These are phyloP conservation scores for Alcis repandata DNA, from an alignment of 2,888 invertebrate genomes.

Conservation along the genomic window DNA sequence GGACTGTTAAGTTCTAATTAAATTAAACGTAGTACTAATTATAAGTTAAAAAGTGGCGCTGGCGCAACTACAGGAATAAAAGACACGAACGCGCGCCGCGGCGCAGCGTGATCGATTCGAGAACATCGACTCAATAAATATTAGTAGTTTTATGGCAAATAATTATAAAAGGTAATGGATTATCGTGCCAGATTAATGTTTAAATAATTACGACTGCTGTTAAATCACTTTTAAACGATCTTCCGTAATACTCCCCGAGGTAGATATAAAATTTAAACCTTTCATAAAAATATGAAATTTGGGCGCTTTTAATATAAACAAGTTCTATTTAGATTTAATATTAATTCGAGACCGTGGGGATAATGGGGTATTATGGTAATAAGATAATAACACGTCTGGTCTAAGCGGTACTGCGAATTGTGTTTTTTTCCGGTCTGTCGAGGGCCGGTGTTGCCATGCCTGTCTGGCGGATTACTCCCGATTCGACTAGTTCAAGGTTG, in stretches of 20 bases:
- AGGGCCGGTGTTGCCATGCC: constrained; percentile 72
- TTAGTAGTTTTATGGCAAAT: constrained; percentile 19
- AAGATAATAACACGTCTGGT: constrained; percentile 82
- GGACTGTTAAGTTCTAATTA: constrained; percentile 17
- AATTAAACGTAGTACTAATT: constrained; percentile 19
- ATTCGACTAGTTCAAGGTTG: constrained; percentile 84
- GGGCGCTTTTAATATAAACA: constrained; percentile 14
- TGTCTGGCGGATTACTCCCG: constrained; percentile 69
- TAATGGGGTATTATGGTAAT: constrained; percentile 76
- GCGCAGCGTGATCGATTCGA: constrained; percentile 12
- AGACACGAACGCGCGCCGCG: constrained; percentile 28
- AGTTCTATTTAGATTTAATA: constrained; percentile 40
- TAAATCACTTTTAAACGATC: constrained; percentile 23
- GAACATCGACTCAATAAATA: constrained; percentile 20
- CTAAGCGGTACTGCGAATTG: constrained; percentile 73
- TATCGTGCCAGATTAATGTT: constrained; percentile 24
- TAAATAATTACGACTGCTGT: constrained; percentile 17
- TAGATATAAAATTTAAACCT: constrained; percentile 4
- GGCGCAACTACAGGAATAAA: constrained; percentile 43
- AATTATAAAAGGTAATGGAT: constrained; percentile 17
- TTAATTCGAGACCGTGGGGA: constrained; percentile 53
- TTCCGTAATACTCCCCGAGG: constrained; percentile 17
- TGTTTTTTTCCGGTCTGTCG: constrained; percentile 61
- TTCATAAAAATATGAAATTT: constrained; percentile 20
- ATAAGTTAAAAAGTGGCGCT: constrained; percentile 9